Evolutionary conservation across 2,113 vertebrate genomes (phyloP).

Genomic region (Tetrao urogallus): DNA sequence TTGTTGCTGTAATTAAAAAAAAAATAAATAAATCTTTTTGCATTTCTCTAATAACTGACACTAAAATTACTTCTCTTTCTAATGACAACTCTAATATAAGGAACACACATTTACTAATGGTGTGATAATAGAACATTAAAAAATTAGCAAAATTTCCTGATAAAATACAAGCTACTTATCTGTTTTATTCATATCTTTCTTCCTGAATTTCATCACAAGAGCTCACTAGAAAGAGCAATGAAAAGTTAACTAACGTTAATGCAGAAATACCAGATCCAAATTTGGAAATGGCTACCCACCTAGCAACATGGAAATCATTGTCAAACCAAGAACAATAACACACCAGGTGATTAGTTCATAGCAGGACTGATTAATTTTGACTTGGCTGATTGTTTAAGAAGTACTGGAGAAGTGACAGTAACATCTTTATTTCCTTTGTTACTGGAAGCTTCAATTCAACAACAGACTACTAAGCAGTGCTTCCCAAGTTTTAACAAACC

Average conservation of each 20-base stretch:
- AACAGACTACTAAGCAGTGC: neutral
- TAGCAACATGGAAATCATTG: neutral
- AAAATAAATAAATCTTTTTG: neutral
- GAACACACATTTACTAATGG: neutral
- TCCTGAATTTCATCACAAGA: neutral
- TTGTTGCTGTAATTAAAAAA: neutral
- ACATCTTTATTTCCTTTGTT: neutral
- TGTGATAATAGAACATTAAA: neutral
- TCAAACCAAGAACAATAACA: neutral
- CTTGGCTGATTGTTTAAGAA: slow-evolving; percentile 13
- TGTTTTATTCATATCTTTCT: neutral
- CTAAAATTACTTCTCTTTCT: neutral
- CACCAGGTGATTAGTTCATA: neutral
- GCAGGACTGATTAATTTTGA: slow-evolving; percentile 7
- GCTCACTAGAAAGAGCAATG: neutral
- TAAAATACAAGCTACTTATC: neutral
- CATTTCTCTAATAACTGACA: neutral
- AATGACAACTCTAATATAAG: neutral
- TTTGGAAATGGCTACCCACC: neutral
- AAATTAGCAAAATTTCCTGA: neutral
- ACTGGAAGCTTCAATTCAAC: slow-evolving; percentile 39
- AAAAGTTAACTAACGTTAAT: neutral
- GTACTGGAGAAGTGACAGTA: neutral
- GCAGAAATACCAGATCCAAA: neutral
- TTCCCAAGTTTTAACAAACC: neutral